Evolutionary conservation across 1,140 invertebrate genomes (phyloP).

Genomic region (Cotesia typhae): DNA sequence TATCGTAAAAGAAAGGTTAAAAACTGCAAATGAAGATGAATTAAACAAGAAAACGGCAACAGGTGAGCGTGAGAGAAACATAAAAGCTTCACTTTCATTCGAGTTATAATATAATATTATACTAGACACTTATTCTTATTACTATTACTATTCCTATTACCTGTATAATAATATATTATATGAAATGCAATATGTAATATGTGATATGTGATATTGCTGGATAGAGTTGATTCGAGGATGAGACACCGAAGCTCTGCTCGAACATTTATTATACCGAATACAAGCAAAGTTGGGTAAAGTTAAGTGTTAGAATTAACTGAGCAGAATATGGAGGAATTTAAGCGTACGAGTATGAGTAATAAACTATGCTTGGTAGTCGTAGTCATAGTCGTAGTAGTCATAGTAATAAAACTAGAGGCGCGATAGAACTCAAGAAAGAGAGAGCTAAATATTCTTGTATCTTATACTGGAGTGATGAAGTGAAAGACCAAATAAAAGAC

Average conservation of each 20-base stretch:
- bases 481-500: slow-evolving; percentile 33
- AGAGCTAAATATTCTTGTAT: not conserved
- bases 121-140: too few species aligned
- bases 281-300: not conserved
- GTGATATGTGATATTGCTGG: not conserved
- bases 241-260: not conserved
- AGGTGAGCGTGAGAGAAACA: slow-evolving; percentile 38
- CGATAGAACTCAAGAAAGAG: too few species aligned
- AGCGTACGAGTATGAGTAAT: slow-evolving; percentile 22
- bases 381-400: too few species aligned
- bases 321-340: slow-evolving; percentile 3
- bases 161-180: too few species aligned
- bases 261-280: not conserved
- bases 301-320: slow-evolving; percentile 5
- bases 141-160: too few species aligned
- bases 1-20: too few species aligned
- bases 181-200: too few species aligned
- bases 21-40: not conserved
- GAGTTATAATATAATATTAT: too few species aligned
- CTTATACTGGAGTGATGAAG: slow-evolving; percentile 18
- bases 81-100: slow-evolving; percentile 14
- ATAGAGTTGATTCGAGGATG: slow-evolving; percentile 26
- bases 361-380: too few species aligned
- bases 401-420: too few species aligned
- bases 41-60: slow-evolving; percentile 34